Percentiles rank a stretch among this genome's conserved stretches.
Evolutionary conservation across 1,140 invertebrate species (phyloP).

Genomic region (Solenopsis fugax): DNA sequence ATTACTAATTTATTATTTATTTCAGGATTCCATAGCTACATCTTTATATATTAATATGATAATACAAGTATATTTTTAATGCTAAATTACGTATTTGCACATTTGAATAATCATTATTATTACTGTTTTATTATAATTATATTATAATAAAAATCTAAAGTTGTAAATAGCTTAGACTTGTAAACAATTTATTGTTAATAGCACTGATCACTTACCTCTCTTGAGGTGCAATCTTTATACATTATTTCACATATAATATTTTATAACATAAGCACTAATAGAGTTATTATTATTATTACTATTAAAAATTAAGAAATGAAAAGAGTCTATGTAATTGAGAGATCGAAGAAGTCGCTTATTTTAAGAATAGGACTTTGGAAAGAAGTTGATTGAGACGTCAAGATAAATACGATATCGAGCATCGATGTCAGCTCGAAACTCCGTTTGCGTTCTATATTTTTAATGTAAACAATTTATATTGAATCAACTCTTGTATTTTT

Average conservation of each 20-base stretch:
- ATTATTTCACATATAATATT: background rate
- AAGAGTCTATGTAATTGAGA: background rate
- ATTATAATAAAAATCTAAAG: background rate
- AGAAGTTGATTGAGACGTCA: background rate
- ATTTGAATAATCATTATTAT: background rate
- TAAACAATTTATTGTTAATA: background rate
- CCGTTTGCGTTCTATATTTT: background rate
- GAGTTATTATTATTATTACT: background rate
- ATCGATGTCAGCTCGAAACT: background rate
- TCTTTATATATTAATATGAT: background rate
- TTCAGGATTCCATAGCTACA: background rate
- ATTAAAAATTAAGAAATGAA: background rate
- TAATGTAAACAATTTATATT: background rate
- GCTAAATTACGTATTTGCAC: background rate
- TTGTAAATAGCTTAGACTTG: background rate
- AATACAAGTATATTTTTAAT: background rate
- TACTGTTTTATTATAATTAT: background rate
- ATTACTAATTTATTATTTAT: background rate
- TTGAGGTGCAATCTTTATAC: background rate
- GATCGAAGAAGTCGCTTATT: background rate
- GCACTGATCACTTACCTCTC: background rate
- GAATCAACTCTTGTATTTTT: background rate
- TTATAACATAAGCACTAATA: background rate
- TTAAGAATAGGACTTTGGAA: constrained; percentile 1
- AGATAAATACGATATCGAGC: background rate